These are phyloP conservation scores for Oxycera nigricornis DNA, from an alignment of 2,888 invertebrate species.

Conservation along the genomic window DNA sequence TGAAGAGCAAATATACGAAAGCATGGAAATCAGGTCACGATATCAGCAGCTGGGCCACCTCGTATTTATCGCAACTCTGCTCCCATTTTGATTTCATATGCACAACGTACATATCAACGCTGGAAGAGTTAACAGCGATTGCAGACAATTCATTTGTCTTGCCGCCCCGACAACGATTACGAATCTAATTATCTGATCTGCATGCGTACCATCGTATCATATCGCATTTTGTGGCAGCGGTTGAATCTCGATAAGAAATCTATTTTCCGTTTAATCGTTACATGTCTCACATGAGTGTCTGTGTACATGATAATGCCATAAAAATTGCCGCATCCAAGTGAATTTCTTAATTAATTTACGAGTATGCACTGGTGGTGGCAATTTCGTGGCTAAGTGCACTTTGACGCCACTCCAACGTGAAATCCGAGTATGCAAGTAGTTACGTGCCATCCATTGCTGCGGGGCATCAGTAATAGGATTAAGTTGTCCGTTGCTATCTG, in stretches of 20 bases:
- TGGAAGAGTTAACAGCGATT: conserved; percentile 3
- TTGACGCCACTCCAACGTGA: neutral
- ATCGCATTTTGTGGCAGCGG: neutral
- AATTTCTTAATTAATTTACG: neutral
- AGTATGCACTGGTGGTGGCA: neutral
- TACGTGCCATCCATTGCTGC: neutral
- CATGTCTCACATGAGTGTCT: neutral
- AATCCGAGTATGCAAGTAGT: neutral
- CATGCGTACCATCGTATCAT: neutral
- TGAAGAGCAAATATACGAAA: too few species aligned
- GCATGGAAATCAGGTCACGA: too few species aligned
- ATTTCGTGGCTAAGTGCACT: neutral
- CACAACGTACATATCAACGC: conserved; percentile 1
- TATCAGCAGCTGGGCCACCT: too few species aligned
- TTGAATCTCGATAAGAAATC: conserved; percentile 4
- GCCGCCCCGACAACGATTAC: neutral
- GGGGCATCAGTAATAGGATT: neutral
- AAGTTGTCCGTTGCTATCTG: neutral
- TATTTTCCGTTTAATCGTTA: neutral
- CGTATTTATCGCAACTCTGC: too few species aligned
- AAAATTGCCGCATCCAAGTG: conserved; percentile 15
- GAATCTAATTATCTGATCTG: neutral
- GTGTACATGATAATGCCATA: too few species aligned
- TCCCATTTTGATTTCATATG: neutral
- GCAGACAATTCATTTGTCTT: neutral